Conservation (phyloP, 2,888 invertebrate species). For the Agapostemon virescens region DNA sequence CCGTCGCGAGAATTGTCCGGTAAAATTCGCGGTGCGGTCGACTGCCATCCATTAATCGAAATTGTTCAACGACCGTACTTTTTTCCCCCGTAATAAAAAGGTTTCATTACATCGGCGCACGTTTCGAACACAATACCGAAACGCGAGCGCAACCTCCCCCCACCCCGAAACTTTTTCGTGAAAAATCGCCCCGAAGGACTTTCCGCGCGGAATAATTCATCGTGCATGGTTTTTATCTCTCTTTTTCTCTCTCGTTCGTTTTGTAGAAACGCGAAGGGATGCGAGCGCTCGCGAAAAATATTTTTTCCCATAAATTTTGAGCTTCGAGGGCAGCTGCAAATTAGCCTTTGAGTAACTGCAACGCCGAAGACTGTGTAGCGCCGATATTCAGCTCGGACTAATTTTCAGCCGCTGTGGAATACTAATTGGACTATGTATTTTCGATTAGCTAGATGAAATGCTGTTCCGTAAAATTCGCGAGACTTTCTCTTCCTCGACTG, state of each 20-base stretch:
- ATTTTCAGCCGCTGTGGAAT: slow-evolving; percentile 49
- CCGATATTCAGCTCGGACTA: slow-evolving; percentile 39
- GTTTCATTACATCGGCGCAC: slow-evolving; percentile 20
- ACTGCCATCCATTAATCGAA: slow-evolving; percentile 44
- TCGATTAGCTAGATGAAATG: slow-evolving; percentile 49
- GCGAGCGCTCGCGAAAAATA: slow-evolving; percentile 3
- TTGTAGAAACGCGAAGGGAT: neutral
- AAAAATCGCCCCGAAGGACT: neutral
- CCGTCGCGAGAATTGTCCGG: slow-evolving; percentile 31
- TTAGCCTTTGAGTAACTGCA: neutral
- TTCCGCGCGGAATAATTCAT: slow-evolving; percentile 16
- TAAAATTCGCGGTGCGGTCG: slow-evolving; percentile 28
- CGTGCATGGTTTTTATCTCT: slow-evolving; percentile 10
- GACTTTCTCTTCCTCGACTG: neutral
- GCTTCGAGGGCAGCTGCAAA: neutral
- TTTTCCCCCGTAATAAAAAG: slow-evolving; percentile 27
- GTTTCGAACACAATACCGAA: slow-evolving; percentile 8
- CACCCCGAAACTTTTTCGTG: neutral
- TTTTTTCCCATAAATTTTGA: slow-evolving; percentile 5
- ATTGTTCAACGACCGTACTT: slow-evolving; percentile 32
- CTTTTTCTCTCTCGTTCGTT: neutral
- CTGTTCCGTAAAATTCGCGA: neutral
- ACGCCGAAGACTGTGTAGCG: slow-evolving; percentile 3
- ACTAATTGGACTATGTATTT: slow-evolving; percentile 53
- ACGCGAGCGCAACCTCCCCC: neutral